Base-by-base conservation (phyloP, 2,888 invertebrate genomes). In the Prenolepis imparis region DNA sequence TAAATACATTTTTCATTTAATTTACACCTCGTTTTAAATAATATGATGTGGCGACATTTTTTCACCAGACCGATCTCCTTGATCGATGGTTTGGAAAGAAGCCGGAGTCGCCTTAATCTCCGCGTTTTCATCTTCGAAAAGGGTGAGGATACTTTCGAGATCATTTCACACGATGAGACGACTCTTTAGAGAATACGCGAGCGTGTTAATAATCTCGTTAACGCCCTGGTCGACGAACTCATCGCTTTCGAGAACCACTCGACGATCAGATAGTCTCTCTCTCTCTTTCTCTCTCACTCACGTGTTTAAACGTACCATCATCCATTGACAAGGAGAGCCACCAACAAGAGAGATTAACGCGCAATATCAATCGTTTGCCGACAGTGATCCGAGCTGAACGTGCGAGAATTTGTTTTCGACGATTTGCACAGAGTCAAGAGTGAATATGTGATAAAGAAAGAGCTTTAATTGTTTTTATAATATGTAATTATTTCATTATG, bases 51-150 rank as follows among this genome's bases (percentile, higher is more conserved):
- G 21, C 44, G 52, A 59, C 57, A 70, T 32, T 57, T 82, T 83
- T 70, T 84, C 64, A 21, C 83, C 28, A 81, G 85, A 75, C 44
- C 67, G 81, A 82, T 66, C 59, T 74, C 55, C 73, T 85, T 82
- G 87, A 83, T 83, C 87, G 81, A 59, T 57, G 44, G 32, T 52
- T 70, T 15, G 87, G 83, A 87, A 87, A 87, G 32, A 36, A 66
- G 68, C 63, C 66, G 66, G 36, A 48, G 39, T 32, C 64, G 21
- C 83, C 83, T 87, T 86, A 83, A 67, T 41, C 39, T 28, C 64
- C 78, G 36, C 28, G 66, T 55, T 55, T 57, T n/a, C 24, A 61
- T 57, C 84, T 61, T n/a, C 3, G 12, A 39, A 41, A 68, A 75
- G 68, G 32, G 48, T n/a, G 39, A 36, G 11, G 24, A 59, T 67